phyloP scores from a whole-genome alignment of 1,140 invertebrate genomes.

The Zaprionus ghesquierei region DNA sequence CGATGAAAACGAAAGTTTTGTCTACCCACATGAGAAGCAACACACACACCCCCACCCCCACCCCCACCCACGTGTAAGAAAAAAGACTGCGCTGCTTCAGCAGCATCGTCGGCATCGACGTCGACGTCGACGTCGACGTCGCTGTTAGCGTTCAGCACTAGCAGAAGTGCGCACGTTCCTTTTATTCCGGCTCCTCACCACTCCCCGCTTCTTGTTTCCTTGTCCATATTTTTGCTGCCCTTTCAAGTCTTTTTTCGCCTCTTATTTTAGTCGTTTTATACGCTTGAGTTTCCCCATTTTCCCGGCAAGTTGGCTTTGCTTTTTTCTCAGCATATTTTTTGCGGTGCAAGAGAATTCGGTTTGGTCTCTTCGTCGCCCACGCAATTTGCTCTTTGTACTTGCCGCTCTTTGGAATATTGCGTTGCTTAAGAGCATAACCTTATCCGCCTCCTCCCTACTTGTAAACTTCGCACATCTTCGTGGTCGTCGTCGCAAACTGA shows the following conservation, averaged over 20 bases:
- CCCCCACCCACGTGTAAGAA: neutral
- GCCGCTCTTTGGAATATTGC: conserved; percentile 32
- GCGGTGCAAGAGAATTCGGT: conserved; percentile 17
- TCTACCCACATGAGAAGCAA: conserved; percentile 55
- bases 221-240: conserved; percentile 34
- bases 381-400: conserved; percentile 19
- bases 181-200: conserved; percentile 35
- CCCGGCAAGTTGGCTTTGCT: conserved; percentile 43
- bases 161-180: conserved; percentile 40
- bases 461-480: neutral
- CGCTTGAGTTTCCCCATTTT: conserved; percentile 35
- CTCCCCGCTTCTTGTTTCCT: conserved; percentile 30
- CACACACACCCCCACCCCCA: conserved; percentile 10
- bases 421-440: conserved; percentile 11
- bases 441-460: neutral
- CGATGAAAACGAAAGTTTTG: conserved; percentile 71
- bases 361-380: neutral
- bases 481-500: conserved; percentile 13
- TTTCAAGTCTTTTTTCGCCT: conserved; percentile 29
- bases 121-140: conserved; percentile 16
- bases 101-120: conserved; percentile 4
- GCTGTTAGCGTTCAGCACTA: conserved; percentile 14
- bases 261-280: conserved; percentile 53
- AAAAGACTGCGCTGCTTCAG: conserved; percentile 8
- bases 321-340: conserved; percentile 19